Evolutionary conservation across 2,113 vertebrate species (phyloP).

Genomic region (Rousettus leschenaultii): DNA sequence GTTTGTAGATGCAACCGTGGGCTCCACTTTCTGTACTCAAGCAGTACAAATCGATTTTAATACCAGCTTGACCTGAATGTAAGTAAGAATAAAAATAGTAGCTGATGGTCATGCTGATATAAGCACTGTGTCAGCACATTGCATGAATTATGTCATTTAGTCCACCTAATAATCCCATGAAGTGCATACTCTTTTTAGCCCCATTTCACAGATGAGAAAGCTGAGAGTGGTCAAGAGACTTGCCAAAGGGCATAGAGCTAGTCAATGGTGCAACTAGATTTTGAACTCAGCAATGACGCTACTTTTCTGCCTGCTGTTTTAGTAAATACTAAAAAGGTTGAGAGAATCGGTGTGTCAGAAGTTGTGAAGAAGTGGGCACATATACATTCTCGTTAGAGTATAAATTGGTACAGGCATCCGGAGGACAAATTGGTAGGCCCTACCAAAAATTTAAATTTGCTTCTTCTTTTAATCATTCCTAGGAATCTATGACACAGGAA

Average conservation of each 20-base stretch:
- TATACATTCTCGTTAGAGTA: background rate
- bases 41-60: background rate
- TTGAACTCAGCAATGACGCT: background rate
- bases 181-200: background rate
- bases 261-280: background rate
- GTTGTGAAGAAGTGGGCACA: background rate
- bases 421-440: background rate
- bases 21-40: background rate
- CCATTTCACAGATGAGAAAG: conserved; percentile 30
- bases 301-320: background rate
- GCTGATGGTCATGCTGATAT: background rate
- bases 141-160: background rate
- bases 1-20: background rate
- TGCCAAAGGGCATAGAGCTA: background rate
- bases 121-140: background rate
- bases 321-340: background rate
- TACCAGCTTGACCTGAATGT: background rate
- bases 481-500: background rate
- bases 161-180: background rate
- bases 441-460: background rate
- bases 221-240: background rate
- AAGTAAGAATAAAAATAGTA: background rate
- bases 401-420: background rate
- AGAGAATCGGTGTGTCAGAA: background rate
- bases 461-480: background rate